Conservation (phyloP, 2,888 invertebrate genomes). For the Diarsia dahlii region DNA sequence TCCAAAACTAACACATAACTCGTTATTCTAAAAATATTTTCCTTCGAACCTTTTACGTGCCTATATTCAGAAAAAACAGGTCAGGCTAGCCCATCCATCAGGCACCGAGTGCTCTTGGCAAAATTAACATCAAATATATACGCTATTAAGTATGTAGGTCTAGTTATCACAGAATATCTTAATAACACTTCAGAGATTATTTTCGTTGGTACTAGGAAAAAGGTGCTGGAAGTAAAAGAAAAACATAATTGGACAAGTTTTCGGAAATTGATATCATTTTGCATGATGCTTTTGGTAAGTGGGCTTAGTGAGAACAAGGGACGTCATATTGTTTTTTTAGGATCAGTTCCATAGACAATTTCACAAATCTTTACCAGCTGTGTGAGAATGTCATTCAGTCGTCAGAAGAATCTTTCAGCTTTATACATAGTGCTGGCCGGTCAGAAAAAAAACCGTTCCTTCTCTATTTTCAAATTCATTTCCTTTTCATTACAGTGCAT, state of each 20-base stretch:
- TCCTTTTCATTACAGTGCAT: neutral
- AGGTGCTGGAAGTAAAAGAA: neutral
- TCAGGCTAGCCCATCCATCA: slow-evolving; percentile 56
- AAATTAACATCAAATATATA: slow-evolving; percentile 56
- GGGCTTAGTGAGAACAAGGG: neutral
- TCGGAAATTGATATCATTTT: neutral
- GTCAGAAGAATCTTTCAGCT: neutral
- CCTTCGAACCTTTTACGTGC: slow-evolving; percentile 28
- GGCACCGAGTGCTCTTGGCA: slow-evolving; percentile 60
- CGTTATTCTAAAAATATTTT: slow-evolving; percentile 37
- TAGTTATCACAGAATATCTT: slow-evolving; percentile 36
- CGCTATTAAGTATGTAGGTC: slow-evolving; percentile 32
- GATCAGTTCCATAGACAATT: neutral
- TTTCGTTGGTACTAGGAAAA: neutral
- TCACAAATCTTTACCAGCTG: neutral
- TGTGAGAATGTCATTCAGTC: neutral
- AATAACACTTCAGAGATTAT: slow-evolving; percentile 29
- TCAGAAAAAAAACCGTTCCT: neutral
- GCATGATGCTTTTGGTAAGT: neutral
- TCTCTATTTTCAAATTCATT: neutral
- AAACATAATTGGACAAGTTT: slow-evolving; percentile 6
- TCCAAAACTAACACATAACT: slow-evolving; percentile 31
- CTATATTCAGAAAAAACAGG: slow-evolving; percentile 49
- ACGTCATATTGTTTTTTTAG: neutral
- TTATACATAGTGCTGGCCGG: neutral